Evolutionary conservation across 1,140 invertebrate species (phyloP).

Genomic region (Thaumatotibia leucotreta): DNA sequence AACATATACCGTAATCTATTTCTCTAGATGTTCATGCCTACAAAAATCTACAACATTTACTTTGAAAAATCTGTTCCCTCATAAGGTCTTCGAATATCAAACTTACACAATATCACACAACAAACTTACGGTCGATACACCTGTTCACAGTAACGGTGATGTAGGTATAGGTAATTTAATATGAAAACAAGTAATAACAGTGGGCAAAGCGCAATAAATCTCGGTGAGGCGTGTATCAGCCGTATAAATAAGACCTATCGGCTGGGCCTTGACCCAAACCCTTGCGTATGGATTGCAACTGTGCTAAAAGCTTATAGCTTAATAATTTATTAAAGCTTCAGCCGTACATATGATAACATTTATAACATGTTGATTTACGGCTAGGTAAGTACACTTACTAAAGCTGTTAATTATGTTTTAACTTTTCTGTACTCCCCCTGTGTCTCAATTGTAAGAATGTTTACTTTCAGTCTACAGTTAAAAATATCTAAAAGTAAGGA

Average conservation of each 20-base stretch:
- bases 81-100: no score
- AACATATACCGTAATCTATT: no score
- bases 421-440: no score
- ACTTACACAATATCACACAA: no score
- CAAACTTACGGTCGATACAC: neutral
- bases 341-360: neutral
- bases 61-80: no score
- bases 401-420: no score
- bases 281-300: neutral
- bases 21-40: no score
- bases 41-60: no score
- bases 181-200: constrained; percentile 39
- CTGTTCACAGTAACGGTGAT: constrained; percentile 3
- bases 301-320: neutral
- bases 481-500: no score
- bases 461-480: no score
- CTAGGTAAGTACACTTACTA: neutral
- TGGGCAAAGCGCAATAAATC: constrained; percentile 37
- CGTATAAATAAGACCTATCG: constrained; percentile 21
- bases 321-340: neutral
- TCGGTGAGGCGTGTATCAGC: constrained; percentile 26
- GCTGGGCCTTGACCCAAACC: constrained; percentile 42
- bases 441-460: no score
- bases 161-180: constrained; percentile 11
- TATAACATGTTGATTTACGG: neutral